Conservation (phyloP, 1,140 invertebrate genomes). For the Brachionus rotundiformis region DNA sequence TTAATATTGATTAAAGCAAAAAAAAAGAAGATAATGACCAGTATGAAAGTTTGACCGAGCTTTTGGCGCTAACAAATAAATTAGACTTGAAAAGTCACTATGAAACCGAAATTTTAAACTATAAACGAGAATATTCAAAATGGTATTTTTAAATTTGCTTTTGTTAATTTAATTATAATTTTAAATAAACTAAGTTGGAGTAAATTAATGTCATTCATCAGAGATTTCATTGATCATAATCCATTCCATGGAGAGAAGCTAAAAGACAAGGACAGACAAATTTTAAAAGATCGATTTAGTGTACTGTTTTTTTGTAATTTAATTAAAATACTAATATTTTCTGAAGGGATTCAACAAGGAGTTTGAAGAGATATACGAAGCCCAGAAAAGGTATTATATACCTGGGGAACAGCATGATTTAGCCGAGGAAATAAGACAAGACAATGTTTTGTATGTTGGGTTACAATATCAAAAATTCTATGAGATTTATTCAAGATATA, state of each 20-base stretch:
- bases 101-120: conserved; percentile 43
- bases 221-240: conserved; percentile 32
- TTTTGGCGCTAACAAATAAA: background rate
- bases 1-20: background rate
- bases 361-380: conserved; percentile 49
- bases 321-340: background rate
- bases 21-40: background rate
- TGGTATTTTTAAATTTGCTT: too few relatives aligned
- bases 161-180: too few relatives aligned
- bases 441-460: conserved; percentile 27
- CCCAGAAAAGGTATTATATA: conserved; percentile 39
- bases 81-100: conserved; percentile 18
- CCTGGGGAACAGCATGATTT: conserved; percentile 15
- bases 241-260: conserved; percentile 21
- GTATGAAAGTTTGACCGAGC: conserved; percentile 13
- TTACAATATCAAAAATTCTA: conserved; percentile 42
- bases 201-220: background rate
- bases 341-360: conserved; percentile 48
- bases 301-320: conserved; percentile 2
- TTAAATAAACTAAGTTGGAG: conserved; percentile 14
- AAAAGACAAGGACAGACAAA: conserved; percentile 45
- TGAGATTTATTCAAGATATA: background rate
- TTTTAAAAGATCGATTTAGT: conserved; percentile 41
- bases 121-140: conserved; percentile 49
- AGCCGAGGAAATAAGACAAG: conserved; percentile 20